A percentile compares a stretch with the other conserved stretches of the same genome.
Conservation (phyloP, 2,797 vertebrate species). For the Mallotus villosus region DNA sequence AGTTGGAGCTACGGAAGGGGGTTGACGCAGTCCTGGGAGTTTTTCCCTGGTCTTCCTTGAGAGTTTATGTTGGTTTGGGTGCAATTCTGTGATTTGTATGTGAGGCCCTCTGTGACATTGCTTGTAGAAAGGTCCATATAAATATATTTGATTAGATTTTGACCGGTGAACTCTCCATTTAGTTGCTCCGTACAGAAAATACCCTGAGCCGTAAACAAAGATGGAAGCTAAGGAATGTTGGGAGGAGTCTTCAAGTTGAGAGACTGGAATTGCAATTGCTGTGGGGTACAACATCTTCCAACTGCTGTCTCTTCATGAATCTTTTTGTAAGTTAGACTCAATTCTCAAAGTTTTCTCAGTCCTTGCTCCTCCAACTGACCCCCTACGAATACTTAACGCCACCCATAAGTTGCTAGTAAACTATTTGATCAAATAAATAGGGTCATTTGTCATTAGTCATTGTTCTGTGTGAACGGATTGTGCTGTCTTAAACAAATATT, state of each 20-base stretch:
- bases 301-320: background rate
- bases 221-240: constrained; percentile 48
- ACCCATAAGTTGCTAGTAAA: no score
- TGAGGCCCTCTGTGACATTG: background rate
- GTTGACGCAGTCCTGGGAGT: background rate
- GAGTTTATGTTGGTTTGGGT: background rate
- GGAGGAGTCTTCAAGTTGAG: constrained; percentile 38
- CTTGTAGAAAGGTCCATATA: background rate
- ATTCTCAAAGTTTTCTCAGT: background rate
- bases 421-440: no score
- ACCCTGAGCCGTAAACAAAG: constrained; percentile 49
- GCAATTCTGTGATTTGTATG: background rate
- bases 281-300: background rate
- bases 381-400: no score
- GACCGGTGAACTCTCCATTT: no score
- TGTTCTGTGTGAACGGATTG: no score
- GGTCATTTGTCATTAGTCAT: no score
- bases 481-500: no score
- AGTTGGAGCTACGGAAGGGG: background rate
- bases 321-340: background rate
- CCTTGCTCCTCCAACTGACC: no score
- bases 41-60: no score
- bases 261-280: constrained; percentile 10
- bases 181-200: constrained; percentile 32
- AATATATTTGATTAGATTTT: constrained; percentile 17